phyloP scores from a whole-genome alignment of 2,113 vertebrate species.

The Amblyornis subalaris region DNA sequence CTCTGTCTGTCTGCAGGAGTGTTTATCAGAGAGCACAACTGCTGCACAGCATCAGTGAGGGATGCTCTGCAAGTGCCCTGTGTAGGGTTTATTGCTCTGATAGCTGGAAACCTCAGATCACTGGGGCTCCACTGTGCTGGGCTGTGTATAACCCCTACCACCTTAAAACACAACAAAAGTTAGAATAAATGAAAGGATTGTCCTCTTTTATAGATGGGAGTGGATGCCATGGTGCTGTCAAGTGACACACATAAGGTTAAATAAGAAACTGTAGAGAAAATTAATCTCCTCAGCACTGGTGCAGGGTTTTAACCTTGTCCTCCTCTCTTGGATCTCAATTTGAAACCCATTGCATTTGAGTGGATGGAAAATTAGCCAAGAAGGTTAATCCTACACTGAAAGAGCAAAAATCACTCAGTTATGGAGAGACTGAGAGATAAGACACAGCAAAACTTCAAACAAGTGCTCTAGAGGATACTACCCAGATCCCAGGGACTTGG shows the following conservation, averaged over 20 bases:
- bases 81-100: background rate
- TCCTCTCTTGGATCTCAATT: background rate
- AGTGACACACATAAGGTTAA: background rate
- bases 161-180: background rate
- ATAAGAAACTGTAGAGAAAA: background rate
- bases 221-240: background rate
- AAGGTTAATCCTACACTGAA: background rate
- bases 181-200: background rate
- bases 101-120: background rate
- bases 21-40: background rate
- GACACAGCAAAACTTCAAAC: background rate
- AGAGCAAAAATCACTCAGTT: background rate
- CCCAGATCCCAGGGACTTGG: background rate
- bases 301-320: background rate
- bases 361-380: background rate
- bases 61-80: background rate
- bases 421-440: background rate
- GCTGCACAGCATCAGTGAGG: background rate
- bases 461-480: background rate
- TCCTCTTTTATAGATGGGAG: background rate
- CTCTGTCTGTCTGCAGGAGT: background rate
- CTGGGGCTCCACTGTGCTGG: background rate
- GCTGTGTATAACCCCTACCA: background rate
- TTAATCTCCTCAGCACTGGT: background rate
- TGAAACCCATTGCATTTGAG: background rate